These are phyloP conservation scores for Drosophila pseudoobscura DNA, from an alignment of 1,140 invertebrate genomes.

Conservation along the genomic window DNA sequence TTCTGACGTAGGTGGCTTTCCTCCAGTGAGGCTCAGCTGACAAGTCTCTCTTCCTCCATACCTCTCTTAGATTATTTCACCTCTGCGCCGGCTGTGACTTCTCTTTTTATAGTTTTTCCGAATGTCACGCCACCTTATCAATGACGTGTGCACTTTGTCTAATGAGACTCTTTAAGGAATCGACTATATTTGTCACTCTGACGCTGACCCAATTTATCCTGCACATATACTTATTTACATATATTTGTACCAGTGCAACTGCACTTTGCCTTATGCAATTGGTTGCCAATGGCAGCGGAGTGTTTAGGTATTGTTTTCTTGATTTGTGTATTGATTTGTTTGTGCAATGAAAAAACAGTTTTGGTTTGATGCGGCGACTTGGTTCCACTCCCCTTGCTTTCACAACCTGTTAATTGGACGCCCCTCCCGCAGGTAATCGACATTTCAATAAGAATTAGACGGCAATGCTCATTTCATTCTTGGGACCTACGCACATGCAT, in stretches of 20 bases:
- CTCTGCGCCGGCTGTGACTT: constrained; percentile 26
- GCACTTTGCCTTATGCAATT: constrained; percentile 63
- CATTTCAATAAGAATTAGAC: constrained; percentile 24
- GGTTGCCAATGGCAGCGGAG: constrained; percentile 46
- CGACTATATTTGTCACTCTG: constrained; percentile 14
- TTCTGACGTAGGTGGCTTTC: neutral
- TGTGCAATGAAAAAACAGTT: neutral
- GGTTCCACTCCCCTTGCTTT: constrained; percentile 25
- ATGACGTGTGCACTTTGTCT: constrained; percentile 30
- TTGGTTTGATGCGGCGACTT: neutral
- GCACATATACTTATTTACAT: neutral
- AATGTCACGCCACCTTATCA: constrained; percentile 73
- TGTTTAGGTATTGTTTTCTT: constrained; percentile 22
- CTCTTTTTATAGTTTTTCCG: constrained; percentile 28
- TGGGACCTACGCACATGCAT: constrained; percentile 31
- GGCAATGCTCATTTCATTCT: constrained; percentile 3
- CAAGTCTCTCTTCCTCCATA: constrained; percentile 17
- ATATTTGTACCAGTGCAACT: constrained; percentile 15
- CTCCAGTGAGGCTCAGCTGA: constrained; percentile 10
- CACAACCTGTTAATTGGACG: constrained; percentile 39
- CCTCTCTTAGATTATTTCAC: constrained; percentile 2
- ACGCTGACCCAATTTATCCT: constrained; percentile 55
- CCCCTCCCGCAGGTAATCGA: constrained; percentile 23
- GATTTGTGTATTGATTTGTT: constrained; percentile 63
- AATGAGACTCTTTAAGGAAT: constrained; percentile 15